Conservation (phyloP, 53 echinoderm and acorn worm species). For the Zoroaster sp. region DNA sequence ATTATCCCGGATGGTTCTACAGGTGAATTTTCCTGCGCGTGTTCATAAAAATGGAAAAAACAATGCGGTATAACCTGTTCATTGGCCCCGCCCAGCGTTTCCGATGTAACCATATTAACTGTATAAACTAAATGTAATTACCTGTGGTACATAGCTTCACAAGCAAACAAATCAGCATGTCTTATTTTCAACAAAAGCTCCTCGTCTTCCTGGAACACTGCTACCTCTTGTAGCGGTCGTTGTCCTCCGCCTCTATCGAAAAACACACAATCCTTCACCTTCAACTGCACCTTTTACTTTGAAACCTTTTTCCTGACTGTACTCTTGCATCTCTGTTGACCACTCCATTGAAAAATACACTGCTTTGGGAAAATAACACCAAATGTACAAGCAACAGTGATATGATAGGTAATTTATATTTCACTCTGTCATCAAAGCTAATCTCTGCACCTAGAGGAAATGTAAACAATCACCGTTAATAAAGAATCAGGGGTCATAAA, state of each 20-base stretch:
- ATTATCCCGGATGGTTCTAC: too few relatives aligned
- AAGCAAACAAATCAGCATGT: slow-evolving; percentile 13
- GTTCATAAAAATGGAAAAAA: neutral
- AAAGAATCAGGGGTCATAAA: neutral
- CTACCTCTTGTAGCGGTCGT: slow-evolving; percentile 12
- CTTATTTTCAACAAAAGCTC: slow-evolving; percentile 14
- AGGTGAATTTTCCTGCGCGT: neutral
- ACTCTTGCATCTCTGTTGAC: slow-evolving; percentile 1
- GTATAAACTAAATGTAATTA: neutral
- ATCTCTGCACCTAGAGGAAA: neutral
- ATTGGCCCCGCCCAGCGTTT: neutral
- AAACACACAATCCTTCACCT: slow-evolving; percentile 4
- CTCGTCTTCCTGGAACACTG: neutral
- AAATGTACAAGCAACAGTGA: slow-evolving; percentile 5
- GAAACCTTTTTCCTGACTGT: slow-evolving; percentile 6
- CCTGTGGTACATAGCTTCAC: slow-evolving; percentile 24
- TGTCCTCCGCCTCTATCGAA: slow-evolving; percentile 13
- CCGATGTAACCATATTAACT: neutral
- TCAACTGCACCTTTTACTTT: neutral
- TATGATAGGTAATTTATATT: neutral
- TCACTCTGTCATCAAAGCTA: neutral
- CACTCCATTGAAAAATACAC: neutral
- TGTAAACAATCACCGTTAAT: neutral
- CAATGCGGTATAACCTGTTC: neutral
- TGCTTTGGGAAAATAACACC: slow-evolving; percentile 10